These are phyloP conservation scores for Campylomormyrus numenius DNA, from an alignment of 2,113 vertebrate genomes.

Conservation along the genomic window DNA sequence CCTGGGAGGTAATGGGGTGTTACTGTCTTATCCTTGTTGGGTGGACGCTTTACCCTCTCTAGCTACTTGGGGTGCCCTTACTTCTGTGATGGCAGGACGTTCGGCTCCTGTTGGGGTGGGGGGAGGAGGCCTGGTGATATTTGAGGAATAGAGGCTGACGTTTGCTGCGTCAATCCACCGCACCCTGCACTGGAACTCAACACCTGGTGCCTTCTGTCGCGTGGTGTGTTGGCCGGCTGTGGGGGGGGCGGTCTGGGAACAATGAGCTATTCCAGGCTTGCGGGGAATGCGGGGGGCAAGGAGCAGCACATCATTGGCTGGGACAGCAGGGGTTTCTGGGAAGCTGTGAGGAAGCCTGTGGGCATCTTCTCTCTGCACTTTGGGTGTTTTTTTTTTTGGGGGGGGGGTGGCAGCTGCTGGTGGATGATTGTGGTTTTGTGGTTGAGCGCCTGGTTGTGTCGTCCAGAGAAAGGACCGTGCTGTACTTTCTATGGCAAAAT, in stretches of 20 bases:
- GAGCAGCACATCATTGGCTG: no score
- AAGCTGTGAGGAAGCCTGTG: not conserved
- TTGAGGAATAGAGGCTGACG: not conserved
- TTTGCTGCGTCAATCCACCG: not conserved
- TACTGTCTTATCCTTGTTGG: not conserved
- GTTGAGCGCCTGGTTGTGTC: not conserved
- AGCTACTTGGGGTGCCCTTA: not conserved
- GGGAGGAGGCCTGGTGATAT: not conserved
- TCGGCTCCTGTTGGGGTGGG: not conserved
- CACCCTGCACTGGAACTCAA: not conserved
- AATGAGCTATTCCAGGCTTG: not conserved
- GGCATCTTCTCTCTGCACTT: not conserved
- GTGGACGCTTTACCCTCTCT: not conserved
- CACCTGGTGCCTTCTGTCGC: slow-evolving; percentile 6
- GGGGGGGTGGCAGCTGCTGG: not conserved
- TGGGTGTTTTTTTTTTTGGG: not conserved
- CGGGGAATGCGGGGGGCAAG: no score
- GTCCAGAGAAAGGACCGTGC: not conserved
- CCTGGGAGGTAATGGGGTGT: not conserved
- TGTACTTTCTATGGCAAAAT: not conserved
- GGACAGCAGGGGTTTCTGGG: no score
- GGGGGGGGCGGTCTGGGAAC: not conserved
- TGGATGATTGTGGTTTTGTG: not conserved
- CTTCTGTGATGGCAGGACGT: not conserved
- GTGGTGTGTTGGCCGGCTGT: not conserved